phyloP scores from a whole-genome alignment of 2,888 invertebrate genomes.

The Celastrina argiolus region DNA sequence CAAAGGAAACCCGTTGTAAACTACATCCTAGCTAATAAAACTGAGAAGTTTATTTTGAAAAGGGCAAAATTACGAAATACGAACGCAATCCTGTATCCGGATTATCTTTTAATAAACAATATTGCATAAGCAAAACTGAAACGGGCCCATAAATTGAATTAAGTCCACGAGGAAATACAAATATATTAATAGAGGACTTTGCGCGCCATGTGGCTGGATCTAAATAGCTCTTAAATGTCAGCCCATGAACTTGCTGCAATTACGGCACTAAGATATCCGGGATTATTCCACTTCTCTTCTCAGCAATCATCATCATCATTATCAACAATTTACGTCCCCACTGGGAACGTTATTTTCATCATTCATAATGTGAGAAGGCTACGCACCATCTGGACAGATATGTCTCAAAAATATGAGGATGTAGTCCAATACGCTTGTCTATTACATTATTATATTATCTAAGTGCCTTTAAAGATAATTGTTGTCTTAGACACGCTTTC shows the following conservation, averaged over 20 bases:
- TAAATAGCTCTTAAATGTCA: conserved; percentile 64
- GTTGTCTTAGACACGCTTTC: neutral
- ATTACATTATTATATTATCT: no score
- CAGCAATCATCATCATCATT: neutral
- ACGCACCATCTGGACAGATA: no score
- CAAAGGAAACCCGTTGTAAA: no score
- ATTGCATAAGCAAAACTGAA: conserved; percentile 4
- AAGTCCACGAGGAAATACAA: conserved; percentile 20
- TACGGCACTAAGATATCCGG: conserved; percentile 26
- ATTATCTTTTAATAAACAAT: neutral
- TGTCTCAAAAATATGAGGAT: no score
- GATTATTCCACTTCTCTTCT: neutral
- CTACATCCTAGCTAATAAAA: no score
- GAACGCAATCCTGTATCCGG: no score
- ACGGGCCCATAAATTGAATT: neutral
- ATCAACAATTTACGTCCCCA: no score
- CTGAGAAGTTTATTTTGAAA: no score
- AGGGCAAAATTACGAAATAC: no score
- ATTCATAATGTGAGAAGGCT: no score
- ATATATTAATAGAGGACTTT: conserved; percentile 24
- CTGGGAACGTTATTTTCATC: neutral
- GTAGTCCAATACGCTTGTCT: no score
- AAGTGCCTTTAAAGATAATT: neutral
- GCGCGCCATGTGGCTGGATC: conserved; percentile 32
- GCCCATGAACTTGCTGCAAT: conserved; percentile 62